Conservation (phyloP, 1,140 invertebrate species). For the Drosophila guanche region DNA sequence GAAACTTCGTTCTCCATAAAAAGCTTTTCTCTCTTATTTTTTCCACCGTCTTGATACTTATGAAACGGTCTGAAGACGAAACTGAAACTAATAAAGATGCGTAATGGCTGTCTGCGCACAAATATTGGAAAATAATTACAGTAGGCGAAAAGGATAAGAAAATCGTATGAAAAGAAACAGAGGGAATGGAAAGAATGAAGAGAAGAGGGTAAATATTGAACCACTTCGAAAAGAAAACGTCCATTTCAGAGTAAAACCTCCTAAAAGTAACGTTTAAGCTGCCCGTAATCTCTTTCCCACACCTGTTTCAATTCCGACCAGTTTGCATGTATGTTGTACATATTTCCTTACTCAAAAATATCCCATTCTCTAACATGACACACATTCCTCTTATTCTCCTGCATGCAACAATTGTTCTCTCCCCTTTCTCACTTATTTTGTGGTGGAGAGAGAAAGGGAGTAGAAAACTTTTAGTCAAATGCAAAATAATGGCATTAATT, state of each 20-base stretch:
- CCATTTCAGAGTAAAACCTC: too few species aligned
- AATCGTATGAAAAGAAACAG: slow-evolving; percentile 6
- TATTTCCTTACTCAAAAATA: not conserved
- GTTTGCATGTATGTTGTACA: not conserved
- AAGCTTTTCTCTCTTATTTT: not conserved
- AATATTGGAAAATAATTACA: slow-evolving; percentile 78
- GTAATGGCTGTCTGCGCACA: slow-evolving; percentile 75
- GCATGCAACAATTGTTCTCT: slow-evolving; percentile 74
- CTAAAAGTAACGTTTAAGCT: too few species aligned
- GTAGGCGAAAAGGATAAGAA: slow-evolving; percentile 13
- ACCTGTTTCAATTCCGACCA: not conserved
- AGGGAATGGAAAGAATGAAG: not conserved
- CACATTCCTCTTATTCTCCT: slow-evolving; percentile 13
- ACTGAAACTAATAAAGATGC: slow-evolving; percentile 72
- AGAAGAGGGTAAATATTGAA: not conserved
- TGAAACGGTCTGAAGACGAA: slow-evolving; percentile 39
- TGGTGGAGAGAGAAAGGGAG: slow-evolving; percentile 1
- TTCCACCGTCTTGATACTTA: slow-evolving; percentile 6
- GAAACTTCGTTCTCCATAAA: too few species aligned
- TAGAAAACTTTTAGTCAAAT: slow-evolving; percentile 22
- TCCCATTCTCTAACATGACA: slow-evolving; percentile 1
- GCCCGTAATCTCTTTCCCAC: too few species aligned
- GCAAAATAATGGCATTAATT: slow-evolving; percentile 43
- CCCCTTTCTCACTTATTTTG: slow-evolving; percentile 5
- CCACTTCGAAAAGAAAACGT: not conserved